Conservation (phyloP, 2,113 vertebrate genomes). For the Grantiella picta region DNA sequence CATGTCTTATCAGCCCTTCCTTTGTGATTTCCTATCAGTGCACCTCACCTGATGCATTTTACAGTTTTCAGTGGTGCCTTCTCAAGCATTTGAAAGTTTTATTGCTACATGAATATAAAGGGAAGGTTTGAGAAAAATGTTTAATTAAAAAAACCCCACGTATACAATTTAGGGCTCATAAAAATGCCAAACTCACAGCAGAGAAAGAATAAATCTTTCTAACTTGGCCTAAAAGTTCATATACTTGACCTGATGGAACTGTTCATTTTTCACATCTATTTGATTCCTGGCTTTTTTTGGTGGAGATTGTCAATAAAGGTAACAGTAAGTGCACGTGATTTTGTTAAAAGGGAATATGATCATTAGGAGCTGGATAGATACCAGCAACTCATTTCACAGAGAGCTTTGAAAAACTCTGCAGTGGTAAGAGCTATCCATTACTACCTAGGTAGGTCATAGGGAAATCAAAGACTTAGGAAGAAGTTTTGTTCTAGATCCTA, state of each 20-base stretch:
- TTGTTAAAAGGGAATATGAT: conserved; percentile 3
- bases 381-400: conserved; percentile 12
- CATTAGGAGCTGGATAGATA: conserved; percentile 14
- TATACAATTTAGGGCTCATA: neutral
- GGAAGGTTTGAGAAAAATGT: conserved; percentile 9
- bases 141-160: neutral
- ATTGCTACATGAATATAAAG: neutral
- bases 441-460: neutral
- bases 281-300: neutral
- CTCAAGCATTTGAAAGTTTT: neutral
- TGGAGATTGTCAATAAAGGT: neutral
- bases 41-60: neutral
- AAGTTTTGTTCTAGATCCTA: neutral
- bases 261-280: conserved; percentile 6
- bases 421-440: neutral
- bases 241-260: neutral
- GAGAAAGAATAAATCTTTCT: conserved; percentile 12
- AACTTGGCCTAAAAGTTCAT: neutral
- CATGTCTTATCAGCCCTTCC: neutral
- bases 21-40: neutral
- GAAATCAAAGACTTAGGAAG: neutral
- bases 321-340: conserved; percentile 14
- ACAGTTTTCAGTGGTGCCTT: neutral
- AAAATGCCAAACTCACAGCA: neutral
- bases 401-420: neutral